Base-by-base conservation (phyloP, 2,797 vertebrate genomes). In the Apogon hyalosoma region DNA sequence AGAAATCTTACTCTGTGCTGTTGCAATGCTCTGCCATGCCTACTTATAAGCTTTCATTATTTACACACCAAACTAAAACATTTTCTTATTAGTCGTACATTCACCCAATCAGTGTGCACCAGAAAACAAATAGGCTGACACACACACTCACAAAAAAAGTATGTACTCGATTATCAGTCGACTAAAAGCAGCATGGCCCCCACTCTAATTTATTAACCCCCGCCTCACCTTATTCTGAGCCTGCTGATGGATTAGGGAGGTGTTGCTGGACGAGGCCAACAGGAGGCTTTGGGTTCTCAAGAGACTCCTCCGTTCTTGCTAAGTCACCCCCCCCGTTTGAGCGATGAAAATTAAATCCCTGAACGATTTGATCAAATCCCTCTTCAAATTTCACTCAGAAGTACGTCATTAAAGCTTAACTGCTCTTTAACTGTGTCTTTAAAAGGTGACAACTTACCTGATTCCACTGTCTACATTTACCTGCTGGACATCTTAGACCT, bases 181-280 rank as follows among this genome's bases (percentile, higher is more conserved):
- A 10, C 33, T 10, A 36, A 36, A 36, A 36, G 33, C 7, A 8
- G 33, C 33, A 9, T 36, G 33, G 33, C 33, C 33, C 33, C 7
- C 33, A 8, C 9, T 36, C 38, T 45, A 4, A 66, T 76, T 59
- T 68, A 19, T 6, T 60, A 3, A 42, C n/a, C 49, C 15, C 59
- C 50, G 31, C 13, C 11, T 39, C 3, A 0, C 11, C 9, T 43
- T 2, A 0, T 54, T 24, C 9, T 24, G 21, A 13, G 3, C 24
- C 41, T 70, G 31, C 18, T 12, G 13, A n/a, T 39, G 1, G 6
- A 18, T 9, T 15, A 43, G 60, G 21, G 50, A 31, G 19, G 50
- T 11, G 33, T 16, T 38, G 11, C 31, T 18, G n/a, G 16, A 53
- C 7, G n/a, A n/a, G 13, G 13, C 41, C 41, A 43, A 43, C n/a